Evolutionary conservation across 2,888 invertebrate species (phyloP).

Genomic region (Meganola albula): DNA sequence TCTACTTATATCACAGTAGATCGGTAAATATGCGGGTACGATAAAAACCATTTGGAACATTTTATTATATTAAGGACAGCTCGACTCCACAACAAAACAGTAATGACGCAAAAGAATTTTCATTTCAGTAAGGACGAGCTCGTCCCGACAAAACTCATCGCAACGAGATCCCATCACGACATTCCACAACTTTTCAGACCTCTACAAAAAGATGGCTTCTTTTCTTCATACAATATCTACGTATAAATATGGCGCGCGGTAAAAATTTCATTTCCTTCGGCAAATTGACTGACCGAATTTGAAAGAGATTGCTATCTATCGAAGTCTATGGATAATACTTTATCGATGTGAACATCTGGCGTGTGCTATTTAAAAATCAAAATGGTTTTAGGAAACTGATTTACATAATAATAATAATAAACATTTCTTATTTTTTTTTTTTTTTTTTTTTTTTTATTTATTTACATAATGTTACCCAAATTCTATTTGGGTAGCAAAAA

Average conservation of each 20-base stretch:
- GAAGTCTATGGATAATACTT: constrained; percentile 14
- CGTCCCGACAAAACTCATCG: constrained; percentile 44
- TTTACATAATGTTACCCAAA: too few relatives aligned
- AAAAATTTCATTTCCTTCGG: constrained; percentile 32
- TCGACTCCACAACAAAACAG: constrained; percentile 49
- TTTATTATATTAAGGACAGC: constrained; percentile 35
- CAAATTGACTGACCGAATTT: constrained; percentile 24
- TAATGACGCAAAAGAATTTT: constrained; percentile 67
- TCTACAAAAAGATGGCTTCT: constrained; percentile 46
- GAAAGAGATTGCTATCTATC: constrained; percentile 27
- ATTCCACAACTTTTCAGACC: constrained; percentile 63
- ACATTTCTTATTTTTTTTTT: too few relatives aligned
- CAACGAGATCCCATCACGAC: constrained; percentile 46
- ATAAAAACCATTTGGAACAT: constrained; percentile 26
- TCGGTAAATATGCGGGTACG: constrained; percentile 16
- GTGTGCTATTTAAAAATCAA: too few relatives aligned
- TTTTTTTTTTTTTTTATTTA: too few relatives aligned
- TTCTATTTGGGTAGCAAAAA: too few relatives aligned
- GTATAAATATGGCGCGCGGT: constrained; percentile 26
- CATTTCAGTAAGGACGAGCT: constrained; percentile 54
- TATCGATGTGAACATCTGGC: too few relatives aligned
- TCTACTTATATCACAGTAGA: too few relatives aligned
- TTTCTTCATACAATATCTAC: constrained; percentile 34
- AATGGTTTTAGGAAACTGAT: too few relatives aligned
- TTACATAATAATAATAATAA: too few relatives aligned